These are phyloP conservation scores for Temnothorax curvispinosus DNA, from an alignment of 1,140 invertebrate species.

Conservation along the genomic window DNA sequence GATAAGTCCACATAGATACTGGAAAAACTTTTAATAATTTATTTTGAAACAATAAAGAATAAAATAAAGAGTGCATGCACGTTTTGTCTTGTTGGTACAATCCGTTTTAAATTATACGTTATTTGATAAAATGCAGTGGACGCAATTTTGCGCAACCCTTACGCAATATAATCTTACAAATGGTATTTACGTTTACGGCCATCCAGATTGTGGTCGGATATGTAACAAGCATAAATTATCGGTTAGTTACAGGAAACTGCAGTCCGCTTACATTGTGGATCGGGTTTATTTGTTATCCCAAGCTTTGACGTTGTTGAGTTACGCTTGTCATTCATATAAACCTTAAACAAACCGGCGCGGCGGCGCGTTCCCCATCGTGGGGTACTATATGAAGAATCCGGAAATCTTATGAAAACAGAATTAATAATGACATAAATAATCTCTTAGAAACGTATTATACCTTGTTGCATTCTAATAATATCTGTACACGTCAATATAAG, in stretches of 20 bases:
- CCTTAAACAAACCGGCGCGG: background rate
- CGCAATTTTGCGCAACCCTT: slow-evolving; percentile 48
- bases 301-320: slow-evolving; percentile 31
- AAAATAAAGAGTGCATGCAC: background rate
- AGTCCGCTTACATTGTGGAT: background rate
- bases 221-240: slow-evolving; percentile 33
- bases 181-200: background rate
- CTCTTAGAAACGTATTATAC: background rate
- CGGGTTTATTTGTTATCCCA: slow-evolving; percentile 51
- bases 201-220: background rate
- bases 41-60: background rate
- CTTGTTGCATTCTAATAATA: background rate
- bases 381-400: background rate
- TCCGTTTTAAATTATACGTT: background rate
- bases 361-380: background rate
- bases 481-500: background rate
- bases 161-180: slow-evolving; percentile 29
- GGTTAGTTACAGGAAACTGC: background rate
- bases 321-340: slow-evolving; percentile 37
- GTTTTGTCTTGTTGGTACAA: background rate
- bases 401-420: slow-evolving; percentile 42
- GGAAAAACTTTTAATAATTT: background rate
- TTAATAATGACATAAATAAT: slow-evolving; percentile 39
- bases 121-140: slow-evolving; percentile 1
- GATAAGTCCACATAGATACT: background rate